Evolutionary conservation across 2,113 vertebrate species (phyloP).

Genomic region (Eonycteris spelaea): DNA sequence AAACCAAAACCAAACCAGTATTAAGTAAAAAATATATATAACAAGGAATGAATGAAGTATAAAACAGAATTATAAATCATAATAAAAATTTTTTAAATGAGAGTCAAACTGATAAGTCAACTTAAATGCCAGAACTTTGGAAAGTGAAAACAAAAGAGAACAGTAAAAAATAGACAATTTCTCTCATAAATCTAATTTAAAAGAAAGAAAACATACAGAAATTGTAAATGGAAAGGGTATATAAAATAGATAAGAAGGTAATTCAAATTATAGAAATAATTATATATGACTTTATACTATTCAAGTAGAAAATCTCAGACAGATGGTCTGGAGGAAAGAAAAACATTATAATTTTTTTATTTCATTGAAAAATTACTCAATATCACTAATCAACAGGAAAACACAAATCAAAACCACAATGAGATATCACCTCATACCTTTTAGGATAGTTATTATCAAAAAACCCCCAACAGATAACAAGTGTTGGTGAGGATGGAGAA

Average conservation of each 20-base stretch:
- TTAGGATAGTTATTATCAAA: background rate
- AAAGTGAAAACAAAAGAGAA: constrained; percentile 5
- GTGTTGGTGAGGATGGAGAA: background rate
- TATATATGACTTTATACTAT: background rate
- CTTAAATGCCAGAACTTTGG: background rate
- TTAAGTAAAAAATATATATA: background rate
- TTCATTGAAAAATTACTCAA: background rate
- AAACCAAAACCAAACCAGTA: background rate
- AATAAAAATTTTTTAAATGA: background rate
- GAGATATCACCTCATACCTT: background rate
- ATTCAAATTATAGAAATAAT: background rate
- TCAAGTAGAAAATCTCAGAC: background rate
- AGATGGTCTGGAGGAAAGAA: background rate
- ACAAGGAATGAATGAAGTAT: background rate
- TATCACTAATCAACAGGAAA: background rate
- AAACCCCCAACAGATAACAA: background rate
- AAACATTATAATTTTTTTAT: background rate
- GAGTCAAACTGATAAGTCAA: background rate
- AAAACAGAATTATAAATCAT: background rate
- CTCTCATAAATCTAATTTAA: background rate
- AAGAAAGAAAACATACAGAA: background rate
- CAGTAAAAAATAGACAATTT: background rate
- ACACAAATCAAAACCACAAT: background rate
- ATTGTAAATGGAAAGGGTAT: background rate
- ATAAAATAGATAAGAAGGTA: background rate